Percentiles rank a stretch among this genome's conserved stretches.
These are phyloP conservation scores for Pseudorectes ferrugineus DNA, from an alignment of 2,113 vertebrate genomes.

Conservation along the genomic window DNA sequence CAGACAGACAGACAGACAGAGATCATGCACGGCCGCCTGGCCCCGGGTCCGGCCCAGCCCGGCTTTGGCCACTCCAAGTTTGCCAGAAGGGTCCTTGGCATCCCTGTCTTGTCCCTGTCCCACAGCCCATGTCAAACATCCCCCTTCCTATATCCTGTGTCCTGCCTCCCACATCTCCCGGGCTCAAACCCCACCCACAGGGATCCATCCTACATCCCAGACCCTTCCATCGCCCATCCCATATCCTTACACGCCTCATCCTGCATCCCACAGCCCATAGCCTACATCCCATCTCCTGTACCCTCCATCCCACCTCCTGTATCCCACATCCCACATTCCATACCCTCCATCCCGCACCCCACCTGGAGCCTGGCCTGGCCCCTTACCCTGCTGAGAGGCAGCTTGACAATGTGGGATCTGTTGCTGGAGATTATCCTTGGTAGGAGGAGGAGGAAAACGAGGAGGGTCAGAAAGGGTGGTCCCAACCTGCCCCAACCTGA, in stretches of 20 bases:
- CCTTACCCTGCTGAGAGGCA: constrained; percentile 98
- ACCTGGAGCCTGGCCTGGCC: not conserved
- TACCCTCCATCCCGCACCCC: fast-evolving
- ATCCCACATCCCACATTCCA: not conserved
- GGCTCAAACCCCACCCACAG: not conserved
- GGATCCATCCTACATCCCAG: not conserved
- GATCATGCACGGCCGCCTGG: constrained; percentile 54
- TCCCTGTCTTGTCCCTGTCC: not conserved
- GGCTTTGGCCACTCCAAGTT: fast-evolving
- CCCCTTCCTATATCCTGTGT: fast-evolving
- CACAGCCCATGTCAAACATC: not conserved
- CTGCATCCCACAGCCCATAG: not conserved
- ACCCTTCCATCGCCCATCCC: fast-evolving
- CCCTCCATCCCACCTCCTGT: not conserved
- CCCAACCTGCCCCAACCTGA: fast-evolving
- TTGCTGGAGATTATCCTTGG: constrained; percentile 98
- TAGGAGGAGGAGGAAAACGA: not conserved
- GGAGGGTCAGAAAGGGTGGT: not conserved
- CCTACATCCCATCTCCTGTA: not conserved
- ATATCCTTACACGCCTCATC: not conserved
- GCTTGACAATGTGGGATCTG: constrained; percentile 97
- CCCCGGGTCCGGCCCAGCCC: fast-evolving
- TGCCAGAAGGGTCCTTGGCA: not conserved
- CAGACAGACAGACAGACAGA: not conserved
- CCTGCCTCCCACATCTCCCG: not conserved